Evolutionary conservation across 1,140 invertebrate species (phyloP), one percentile per base, ranked within the genome.

Genomic region (Eubasilissa regina): DNA sequence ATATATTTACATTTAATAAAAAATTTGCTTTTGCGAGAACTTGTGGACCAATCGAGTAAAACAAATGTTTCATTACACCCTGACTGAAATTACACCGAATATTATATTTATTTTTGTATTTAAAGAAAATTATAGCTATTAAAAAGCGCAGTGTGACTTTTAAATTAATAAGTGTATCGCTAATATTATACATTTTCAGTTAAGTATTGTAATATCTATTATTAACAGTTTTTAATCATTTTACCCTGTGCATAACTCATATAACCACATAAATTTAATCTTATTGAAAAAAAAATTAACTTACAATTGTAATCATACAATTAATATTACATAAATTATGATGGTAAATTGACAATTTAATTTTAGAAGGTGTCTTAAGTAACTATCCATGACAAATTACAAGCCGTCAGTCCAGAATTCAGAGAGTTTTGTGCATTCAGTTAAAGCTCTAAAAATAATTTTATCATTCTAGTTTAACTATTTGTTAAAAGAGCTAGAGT

Each of bases 41-140:
- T 64, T 64, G 60, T 35, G 60, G 60, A 64, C 60, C 60, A 64
- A 64, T 64, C 35, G 60, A 64, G 13, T 64, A 25, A 64, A 64
- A 64, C 60, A 35, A 64, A 35, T 64, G 11, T 51, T 13, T 25
- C 35, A 21, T 64, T 62, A 62, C 13, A 35, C 7, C n/a, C 53
- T 58, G 15, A 58, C 55, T 58, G 55, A 58, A 58, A 58, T 58
- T 21, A 35, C 60, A 64, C 60, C 35, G 60, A 64, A 64, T 64
- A 64, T 64, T 64, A 13, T 43, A 25, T 64, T 64, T 64, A 64
- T 64, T 64, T 64, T 44, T 19, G 55, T 64, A n/a, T 7, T 25
- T 64, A 6, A 64, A 25, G 10, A 7, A 64, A 64, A 62, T 13
- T 35, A 62, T 62, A 43, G 13, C 19, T 62, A 64, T 43, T 64